A percentile compares a stretch with the other conserved stretches of the same genome.
These are phyloP conservation scores for Zeus faber DNA, from an alignment of 2,113 vertebrate species.

Conservation along the genomic window DNA sequence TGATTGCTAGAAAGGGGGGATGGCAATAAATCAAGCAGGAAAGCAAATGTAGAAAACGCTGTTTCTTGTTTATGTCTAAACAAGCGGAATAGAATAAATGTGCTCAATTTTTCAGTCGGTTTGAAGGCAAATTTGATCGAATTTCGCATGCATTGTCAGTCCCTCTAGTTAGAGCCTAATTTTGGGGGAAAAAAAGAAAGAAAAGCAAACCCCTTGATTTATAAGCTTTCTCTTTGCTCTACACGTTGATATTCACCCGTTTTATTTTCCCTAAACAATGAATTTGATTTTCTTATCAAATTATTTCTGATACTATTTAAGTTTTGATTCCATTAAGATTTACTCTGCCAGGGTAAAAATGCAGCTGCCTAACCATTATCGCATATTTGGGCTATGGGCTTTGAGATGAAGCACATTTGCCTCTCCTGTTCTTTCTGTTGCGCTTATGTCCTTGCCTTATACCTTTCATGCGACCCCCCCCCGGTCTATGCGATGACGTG, in stretches of 20 bases:
- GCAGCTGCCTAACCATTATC: too few relatives aligned
- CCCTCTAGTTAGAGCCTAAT: slow-evolving; percentile 46
- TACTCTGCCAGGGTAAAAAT: too few relatives aligned
- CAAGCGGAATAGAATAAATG: slow-evolving; percentile 75
- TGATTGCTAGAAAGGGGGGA: slow-evolving; percentile 72
- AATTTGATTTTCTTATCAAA: not conserved
- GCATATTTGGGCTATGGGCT: too few relatives aligned
- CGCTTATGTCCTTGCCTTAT: slow-evolving; percentile 14
- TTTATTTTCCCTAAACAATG: slow-evolving; percentile 29
- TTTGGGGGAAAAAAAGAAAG: slow-evolving; percentile 5
- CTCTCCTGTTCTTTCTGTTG: too few relatives aligned
- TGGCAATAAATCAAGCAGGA: slow-evolving; percentile 74
- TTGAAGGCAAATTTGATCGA: slow-evolving; percentile 73
- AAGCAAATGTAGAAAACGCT: slow-evolving; percentile 71
- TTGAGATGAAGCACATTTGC: too few relatives aligned
- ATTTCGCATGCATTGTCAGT: slow-evolving; percentile 62
- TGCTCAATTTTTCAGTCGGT: slow-evolving; percentile 72
- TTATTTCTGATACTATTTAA: not conserved
- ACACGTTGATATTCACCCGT: slow-evolving; percentile 40
- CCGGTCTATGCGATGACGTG: too few relatives aligned
- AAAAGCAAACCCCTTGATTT: slow-evolving; percentile 38
- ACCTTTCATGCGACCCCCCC: not conserved
- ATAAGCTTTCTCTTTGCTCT: slow-evolving; percentile 52
- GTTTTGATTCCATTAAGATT: too few relatives aligned
- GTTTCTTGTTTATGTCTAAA: slow-evolving; percentile 75